Conservation (phyloP, 1,140 invertebrate species). For the Dreissena polymorpha region DNA sequence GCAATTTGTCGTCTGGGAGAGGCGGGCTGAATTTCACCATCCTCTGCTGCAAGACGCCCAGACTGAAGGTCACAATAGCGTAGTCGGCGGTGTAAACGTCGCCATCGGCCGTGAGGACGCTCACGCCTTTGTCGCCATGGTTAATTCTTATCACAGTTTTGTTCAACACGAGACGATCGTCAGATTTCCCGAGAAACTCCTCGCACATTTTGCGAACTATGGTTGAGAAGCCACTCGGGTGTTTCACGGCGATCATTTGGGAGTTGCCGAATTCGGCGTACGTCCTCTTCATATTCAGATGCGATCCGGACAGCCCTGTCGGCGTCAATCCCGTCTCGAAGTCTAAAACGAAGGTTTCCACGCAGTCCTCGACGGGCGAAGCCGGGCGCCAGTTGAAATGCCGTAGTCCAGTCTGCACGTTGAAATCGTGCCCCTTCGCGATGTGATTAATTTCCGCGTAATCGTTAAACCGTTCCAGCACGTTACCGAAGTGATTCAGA, state of each 20-base stretch:
- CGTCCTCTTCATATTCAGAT: slow-evolving; percentile 9
- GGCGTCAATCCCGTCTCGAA: slow-evolving; percentile 23
- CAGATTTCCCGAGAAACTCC: not conserved
- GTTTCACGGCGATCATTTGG: slow-evolving; percentile 29
- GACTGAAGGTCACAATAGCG: slow-evolving; percentile 42
- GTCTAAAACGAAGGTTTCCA: slow-evolving; percentile 32
- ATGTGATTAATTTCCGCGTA: not conserved
- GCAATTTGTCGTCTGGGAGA: slow-evolving; percentile 9
- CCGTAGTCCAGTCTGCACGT: slow-evolving; percentile 13
- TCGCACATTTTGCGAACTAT: slow-evolving; percentile 14
- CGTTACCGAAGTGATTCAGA: slow-evolving; percentile 10
- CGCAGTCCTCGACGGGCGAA: slow-evolving; percentile 24
- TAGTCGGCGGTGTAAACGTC: slow-evolving; percentile 18
- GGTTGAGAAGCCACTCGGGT: slow-evolving; percentile 14
- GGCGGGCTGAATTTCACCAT: slow-evolving; percentile 25
- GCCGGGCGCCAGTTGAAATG: slow-evolving; percentile 26
- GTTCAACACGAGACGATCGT: slow-evolving; percentile 12
- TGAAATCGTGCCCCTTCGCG: slow-evolving; percentile 21
- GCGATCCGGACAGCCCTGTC: slow-evolving; percentile 8
- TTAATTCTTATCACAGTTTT: slow-evolving; percentile 23
- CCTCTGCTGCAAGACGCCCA: slow-evolving; percentile 43
- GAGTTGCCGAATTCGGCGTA: slow-evolving; percentile 20
- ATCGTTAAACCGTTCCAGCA: not conserved
- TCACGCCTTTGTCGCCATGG: not conserved
- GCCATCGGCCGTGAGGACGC: slow-evolving; percentile 21